Evolutionary conservation across 2,113 vertebrate genomes (phyloP).

Genomic region (Hyla sarda): DNA sequence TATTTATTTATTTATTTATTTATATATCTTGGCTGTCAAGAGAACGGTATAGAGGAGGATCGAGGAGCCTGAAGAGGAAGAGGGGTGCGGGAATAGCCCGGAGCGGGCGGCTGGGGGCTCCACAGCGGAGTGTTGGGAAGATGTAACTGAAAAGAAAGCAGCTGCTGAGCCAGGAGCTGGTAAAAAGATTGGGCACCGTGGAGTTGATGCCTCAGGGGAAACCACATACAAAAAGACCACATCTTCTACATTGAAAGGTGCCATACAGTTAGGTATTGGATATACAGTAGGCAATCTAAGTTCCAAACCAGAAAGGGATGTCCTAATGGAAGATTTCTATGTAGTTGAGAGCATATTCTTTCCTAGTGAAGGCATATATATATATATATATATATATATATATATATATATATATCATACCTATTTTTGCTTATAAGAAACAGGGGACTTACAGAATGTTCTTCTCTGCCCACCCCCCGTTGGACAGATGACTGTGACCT

Average conservation of each 20-base stretch:
- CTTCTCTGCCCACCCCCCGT: too few relatives aligned
- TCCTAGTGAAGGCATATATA: too few relatives aligned
- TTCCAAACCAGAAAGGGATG: slow-evolving; percentile 96
- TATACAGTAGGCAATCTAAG: slow-evolving; percentile 97
- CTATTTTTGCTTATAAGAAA: too few relatives aligned
- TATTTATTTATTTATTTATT: too few relatives aligned
- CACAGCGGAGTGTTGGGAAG: not conserved
- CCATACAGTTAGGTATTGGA: slow-evolving; percentile 98
- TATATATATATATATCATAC: too few relatives aligned
- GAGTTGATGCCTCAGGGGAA: slow-evolving; percentile 95
- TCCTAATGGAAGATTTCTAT: slow-evolving; percentile 98
- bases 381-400: too few relatives aligned
- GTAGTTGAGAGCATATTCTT: slow-evolving; percentile 99
- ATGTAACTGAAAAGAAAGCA: too few relatives aligned
- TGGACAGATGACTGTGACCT: too few relatives aligned
- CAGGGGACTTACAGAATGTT: too few relatives aligned
- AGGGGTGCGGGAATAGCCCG: not conserved
- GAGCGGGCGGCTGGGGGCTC: not conserved
- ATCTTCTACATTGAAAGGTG: slow-evolving; percentile 95
- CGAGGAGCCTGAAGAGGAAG: slow-evolving; percentile 42
- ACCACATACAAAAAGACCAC: slow-evolving; percentile 99
- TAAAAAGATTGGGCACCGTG: slow-evolving; percentile 92
- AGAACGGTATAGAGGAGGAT: slow-evolving; percentile 18
- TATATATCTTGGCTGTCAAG: too few relatives aligned
- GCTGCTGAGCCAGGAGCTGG: slow-evolving; percentile 83